These are phyloP conservation scores for Solea senegalensis DNA, from an alignment of 2,113 vertebrate species.

Conservation along the genomic window DNA sequence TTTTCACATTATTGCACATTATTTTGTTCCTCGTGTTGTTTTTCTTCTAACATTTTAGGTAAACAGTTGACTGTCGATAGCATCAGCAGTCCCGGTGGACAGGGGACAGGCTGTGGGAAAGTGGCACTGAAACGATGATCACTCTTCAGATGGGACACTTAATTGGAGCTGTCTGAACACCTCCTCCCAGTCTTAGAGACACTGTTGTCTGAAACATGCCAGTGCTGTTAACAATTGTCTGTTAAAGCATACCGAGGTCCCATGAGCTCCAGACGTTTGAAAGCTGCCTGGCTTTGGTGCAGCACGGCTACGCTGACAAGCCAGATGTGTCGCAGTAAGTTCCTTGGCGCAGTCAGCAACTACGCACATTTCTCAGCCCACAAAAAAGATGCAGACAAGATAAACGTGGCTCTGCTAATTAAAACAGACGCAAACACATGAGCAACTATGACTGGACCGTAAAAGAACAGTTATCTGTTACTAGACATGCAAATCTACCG, in stretches of 20 bases:
- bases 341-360: slow-evolving; percentile 15
- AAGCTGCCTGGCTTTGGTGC: background rate
- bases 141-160: slow-evolving; percentile 75
- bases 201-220: slow-evolving; percentile 42
- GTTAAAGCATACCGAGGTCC: slow-evolving; percentile 27
- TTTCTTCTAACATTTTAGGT: slow-evolving; percentile 61
- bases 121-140: slow-evolving; percentile 76
- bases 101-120: slow-evolving; percentile 84
- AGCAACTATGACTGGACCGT: background rate
- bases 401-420: slow-evolving; percentile 30
- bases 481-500: too few relatives aligned
- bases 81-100: slow-evolving; percentile 75
- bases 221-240: slow-evolving; percentile 41
- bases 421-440: slow-evolving; percentile 4
- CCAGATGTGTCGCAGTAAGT: slow-evolving; percentile 22
- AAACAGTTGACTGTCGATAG: slow-evolving; percentile 78
- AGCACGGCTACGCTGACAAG: slow-evolving; percentile 23
- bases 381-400: slow-evolving; percentile 39
- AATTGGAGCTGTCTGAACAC: slow-evolving; percentile 78
- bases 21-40: slow-evolving; percentile 43
- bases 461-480: background rate
- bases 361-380: slow-evolving; percentile 8
- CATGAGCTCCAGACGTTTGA: slow-evolving; percentile 19
- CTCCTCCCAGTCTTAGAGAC: slow-evolving; percentile 71
- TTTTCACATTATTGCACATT: slow-evolving; percentile 12